Evolutionary conservation across 2,797 vertebrate genomes (phyloP), one percentile per base, ranked within the genome.

Genomic region (Danio tinwini): DNA sequence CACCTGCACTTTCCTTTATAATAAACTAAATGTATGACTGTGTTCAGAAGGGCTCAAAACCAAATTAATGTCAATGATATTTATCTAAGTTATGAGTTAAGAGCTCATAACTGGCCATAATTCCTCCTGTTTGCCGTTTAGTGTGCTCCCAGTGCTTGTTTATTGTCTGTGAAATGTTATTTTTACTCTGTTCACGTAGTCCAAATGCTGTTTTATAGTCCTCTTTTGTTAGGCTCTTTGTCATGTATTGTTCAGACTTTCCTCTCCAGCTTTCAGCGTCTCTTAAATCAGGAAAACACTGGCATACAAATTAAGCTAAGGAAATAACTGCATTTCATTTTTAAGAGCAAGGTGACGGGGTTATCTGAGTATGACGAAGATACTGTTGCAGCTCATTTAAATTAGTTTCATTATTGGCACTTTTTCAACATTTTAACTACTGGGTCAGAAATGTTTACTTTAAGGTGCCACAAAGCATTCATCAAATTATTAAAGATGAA

Each of bases 161-260:
- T 76, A 49, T 47, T 67, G 59, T 77, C 49, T 9, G 50, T n/a
- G 7, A 70, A 40, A 64, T 44, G 74, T 44, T 76, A 76, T 65
- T 69, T 77, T 77, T 39, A 77, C 21, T 77, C 53, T 10, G 53
- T 29, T 17, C 63, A 67, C 50, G 40, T 56, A 76, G 40, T 16
- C 40, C 74, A 45, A 44, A 68, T 77, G 75, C 64, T 68, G 53
- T 77, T 67, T 17, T 47, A 55, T 13, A 76, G 16, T 59, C 21
- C 7, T 14, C 21, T 58, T 58, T 58, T 44, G 19, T 76, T 64
- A 53, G 13, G 11, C 13, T 39, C 10, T 58, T 29, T 58, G 63
- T 68, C 16, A 14, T 11, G 63, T 50, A 73, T 73, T 49, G 56
- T 47, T 47, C 42, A 10, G 11, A 13, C 11, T 55, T 65, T 45